Percentiles rank a stretch among this genome's conserved stretches.
phyloP scores from a whole-genome alignment of 2,113 vertebrate species.

The Oncorhynchus gorbuscha region DNA sequence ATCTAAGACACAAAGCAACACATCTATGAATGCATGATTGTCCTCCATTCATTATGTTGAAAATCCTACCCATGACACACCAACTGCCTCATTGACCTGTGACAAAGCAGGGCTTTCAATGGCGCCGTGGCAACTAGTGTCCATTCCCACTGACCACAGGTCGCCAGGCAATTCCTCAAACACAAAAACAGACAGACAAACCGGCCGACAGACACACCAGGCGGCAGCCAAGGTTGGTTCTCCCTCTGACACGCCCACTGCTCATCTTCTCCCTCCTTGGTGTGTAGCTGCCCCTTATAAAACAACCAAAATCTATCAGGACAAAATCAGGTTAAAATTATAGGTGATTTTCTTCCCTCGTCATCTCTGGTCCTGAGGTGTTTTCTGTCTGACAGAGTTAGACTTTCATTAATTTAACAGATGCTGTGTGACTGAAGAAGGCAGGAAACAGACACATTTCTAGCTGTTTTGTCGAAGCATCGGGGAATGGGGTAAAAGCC shows the following conservation, averaged over 20 bases:
- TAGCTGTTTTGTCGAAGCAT: background rate
- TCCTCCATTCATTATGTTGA: too few relatives aligned
- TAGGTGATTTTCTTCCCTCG: too few relatives aligned
- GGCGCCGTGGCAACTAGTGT: too few relatives aligned
- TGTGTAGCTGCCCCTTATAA: too few relatives aligned
- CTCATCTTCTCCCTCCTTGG: background rate
- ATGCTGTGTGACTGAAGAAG: conserved; percentile 3
- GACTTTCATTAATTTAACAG: conserved; percentile 38
- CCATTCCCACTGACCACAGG: background rate
- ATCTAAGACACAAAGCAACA: too few relatives aligned
- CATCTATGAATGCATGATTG: too few relatives aligned
- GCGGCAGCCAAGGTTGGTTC: background rate
- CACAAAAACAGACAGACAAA: background rate
- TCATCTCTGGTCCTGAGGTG: background rate
- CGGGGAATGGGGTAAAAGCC: conserved; percentile 5
- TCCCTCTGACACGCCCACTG: background rate
- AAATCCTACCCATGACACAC: too few relatives aligned
- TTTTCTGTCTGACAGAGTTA: conserved; percentile 13
- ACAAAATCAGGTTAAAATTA: too few relatives aligned
- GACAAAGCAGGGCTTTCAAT: too few relatives aligned
- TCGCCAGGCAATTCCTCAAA: background rate
- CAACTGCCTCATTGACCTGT: too few relatives aligned
- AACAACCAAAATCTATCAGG: too few relatives aligned
- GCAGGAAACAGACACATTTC: conserved; percentile 30
- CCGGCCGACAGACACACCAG: background rate